Evolutionary conservation across 2,888 invertebrate genomes (phyloP).

Genomic region (Orthonevra nobilis): DNA sequence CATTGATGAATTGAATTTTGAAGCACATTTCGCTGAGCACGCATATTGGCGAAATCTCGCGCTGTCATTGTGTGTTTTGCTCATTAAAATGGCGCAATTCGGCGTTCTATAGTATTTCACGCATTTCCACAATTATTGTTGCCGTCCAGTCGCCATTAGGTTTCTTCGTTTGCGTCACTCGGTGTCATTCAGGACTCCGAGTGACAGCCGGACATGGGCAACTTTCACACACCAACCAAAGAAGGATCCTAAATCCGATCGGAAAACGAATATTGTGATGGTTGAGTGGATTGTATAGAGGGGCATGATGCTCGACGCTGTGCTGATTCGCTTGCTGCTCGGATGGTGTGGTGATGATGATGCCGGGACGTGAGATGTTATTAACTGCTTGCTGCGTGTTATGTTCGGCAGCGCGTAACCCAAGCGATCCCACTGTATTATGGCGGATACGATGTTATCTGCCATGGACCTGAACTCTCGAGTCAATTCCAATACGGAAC

Average conservation of each 20-base stretch:
- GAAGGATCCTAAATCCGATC: neutral
- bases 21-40: conserved; percentile 18
- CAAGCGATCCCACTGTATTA: conserved; percentile 51
- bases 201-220: conserved; percentile 2
- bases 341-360: conserved; percentile 50
- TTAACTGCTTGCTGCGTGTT: conserved; percentile 71
- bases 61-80: conserved; percentile 16
- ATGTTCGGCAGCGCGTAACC: conserved; percentile 70
- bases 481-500: conserved; percentile 51
- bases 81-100: conserved; percentile 47
- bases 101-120: conserved; percentile 13
- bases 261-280: conserved; percentile 28
- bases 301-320: too few relatives aligned
- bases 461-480: too few relatives aligned
- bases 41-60: conserved; percentile 15
- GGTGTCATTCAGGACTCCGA: conserved; percentile 4
- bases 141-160: conserved; percentile 15
- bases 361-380: conserved; percentile 65
- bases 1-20: conserved; percentile 64
- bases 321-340: neutral
- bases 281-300: conserved; percentile 14
- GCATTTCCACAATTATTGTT: conserved; percentile 9
- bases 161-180: conserved; percentile 2
- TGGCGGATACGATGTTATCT: conserved; percentile 4
- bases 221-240: conserved; percentile 2